These are phyloP conservation scores for Heliconius sara DNA, from an alignment of 2,888 invertebrate genomes.

Conservation along the genomic window DNA sequence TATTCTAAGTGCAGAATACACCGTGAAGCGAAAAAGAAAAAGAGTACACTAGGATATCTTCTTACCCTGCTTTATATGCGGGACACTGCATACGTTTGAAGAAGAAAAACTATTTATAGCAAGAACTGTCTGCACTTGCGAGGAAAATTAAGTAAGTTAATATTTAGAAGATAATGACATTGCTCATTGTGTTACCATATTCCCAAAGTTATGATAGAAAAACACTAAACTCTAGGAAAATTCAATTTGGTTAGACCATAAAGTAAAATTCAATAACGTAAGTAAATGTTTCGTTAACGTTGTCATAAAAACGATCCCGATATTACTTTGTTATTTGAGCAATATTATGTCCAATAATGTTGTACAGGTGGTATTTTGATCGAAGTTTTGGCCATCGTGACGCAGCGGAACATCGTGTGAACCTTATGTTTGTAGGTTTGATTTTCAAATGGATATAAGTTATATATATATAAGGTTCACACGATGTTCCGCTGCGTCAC, in stretches of 20 bases:
- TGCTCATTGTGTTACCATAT: background rate
- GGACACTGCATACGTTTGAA: background rate
- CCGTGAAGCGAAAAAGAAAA: no score
- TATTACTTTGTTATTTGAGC: background rate
- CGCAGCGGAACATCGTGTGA: background rate
- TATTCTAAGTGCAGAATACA: no score
- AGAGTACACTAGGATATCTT: no score
- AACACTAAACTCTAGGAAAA: constrained; percentile 1
- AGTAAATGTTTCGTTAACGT: constrained; percentile 22
- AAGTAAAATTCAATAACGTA: constrained; percentile 19
- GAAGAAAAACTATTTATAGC: background rate
- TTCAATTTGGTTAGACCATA: constrained; percentile 11
- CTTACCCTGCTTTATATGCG: no score
- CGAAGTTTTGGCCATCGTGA: background rate
- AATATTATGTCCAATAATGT: background rate
- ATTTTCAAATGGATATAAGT: no score
- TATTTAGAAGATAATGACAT: background rate
- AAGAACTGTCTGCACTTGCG: background rate
- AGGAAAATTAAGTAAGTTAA: background rate
- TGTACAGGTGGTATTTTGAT: constrained; percentile 5
- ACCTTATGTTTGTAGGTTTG: no score
- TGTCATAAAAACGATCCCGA: constrained; percentile 17
- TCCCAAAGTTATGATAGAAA: constrained; percentile 11
- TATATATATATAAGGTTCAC: no score
- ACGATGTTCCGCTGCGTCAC: background rate